Evolutionary conservation across 2,888 invertebrate genomes (phyloP), one percentile per base, ranked within the genome.

Genomic region (Hemicrepidius hirtus): DNA sequence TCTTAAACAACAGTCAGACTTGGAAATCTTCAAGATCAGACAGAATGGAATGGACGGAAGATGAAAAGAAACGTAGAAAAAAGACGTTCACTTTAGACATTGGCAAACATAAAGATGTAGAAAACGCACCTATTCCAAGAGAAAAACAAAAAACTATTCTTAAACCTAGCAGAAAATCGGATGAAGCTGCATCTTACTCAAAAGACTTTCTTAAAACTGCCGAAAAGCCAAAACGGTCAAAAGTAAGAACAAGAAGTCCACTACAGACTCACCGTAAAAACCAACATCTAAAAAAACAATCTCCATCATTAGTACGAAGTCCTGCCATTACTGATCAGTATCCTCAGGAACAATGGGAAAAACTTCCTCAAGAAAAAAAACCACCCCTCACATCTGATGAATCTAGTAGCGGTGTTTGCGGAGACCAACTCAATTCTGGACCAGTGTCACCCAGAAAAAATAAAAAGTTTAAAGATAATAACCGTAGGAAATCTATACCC

Each of bases 51-150:
- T 93, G 93, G 90, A 87, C 91, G 53, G 90, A 92, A 71, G 94
- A 94, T 75, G 94, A 94, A 67, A 91, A 92, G 78, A 89, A 92
- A 75, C 88, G 92, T 72, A 91, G 92, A 81, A 93, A 92, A 86
- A 93, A 92, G 82, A 92, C 92, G 20, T 94, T 95, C 86, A 93
- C 93, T 53, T 87, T 95, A 75, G 95, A 95, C 82, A 91, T 95
- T 86, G 87, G 92, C 67, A 88, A 90, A 84, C 86, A 90, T 76
- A 87, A 89, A 84, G 89, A 90, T 84, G 87, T 82, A 21, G 86
- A 85, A 62, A 67, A 13, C 69, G 64, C 21, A 35, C 64, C 75
- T 7, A 60, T 73, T 35, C 76, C 73, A 57, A 74, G 71, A 57
- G 77, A 76, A 73, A 77, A 75, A 66, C 77, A 60, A 65, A 77